Percentiles rank a stretch among this genome's conserved stretches.
phyloP scores from a whole-genome alignment of 2,113 vertebrate species.

The Ceyx margarethae region DNA sequence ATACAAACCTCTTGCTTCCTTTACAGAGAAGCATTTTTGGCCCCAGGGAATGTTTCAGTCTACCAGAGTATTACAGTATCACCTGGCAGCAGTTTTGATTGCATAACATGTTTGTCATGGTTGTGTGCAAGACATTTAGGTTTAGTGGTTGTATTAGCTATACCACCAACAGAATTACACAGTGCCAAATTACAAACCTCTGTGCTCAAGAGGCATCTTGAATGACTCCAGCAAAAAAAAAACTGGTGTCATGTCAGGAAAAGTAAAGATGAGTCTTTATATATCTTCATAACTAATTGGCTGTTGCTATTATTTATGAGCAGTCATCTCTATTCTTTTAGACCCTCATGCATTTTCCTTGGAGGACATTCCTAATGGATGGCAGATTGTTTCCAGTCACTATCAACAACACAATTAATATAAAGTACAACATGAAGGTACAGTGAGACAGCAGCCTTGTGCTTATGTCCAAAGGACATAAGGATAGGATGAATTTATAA shows the following conservation, averaged over 20 bases:
- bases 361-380: slow-evolving; percentile 75
- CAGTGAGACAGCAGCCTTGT: not conserved
- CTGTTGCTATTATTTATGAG: not conserved
- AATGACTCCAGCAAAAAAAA: not conserved
- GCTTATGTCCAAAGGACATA: not conserved
- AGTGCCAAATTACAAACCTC: not conserved
- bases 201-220: not conserved
- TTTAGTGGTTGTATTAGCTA: not conserved
- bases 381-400: slow-evolving; percentile 69
- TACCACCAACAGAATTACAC: not conserved
- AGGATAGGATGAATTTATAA: not conserved
- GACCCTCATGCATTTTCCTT: slow-evolving; percentile 73
- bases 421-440: slow-evolving; percentile 80
- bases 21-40: slow-evolving; percentile 70
- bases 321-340: slow-evolving; percentile 40
- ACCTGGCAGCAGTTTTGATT: not conserved
- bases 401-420: slow-evolving; percentile 66
- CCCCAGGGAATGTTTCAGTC: slow-evolving; percentile 67
- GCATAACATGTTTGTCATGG: not conserved
- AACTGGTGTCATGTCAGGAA: not conserved
- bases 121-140: not conserved
- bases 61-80: slow-evolving; percentile 69
- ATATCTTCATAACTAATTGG: not conserved
- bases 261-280: not conserved
- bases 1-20: not conserved